phyloP scores from a whole-genome alignment of 2,113 vertebrate species.

The Dromas ardeola region DNA sequence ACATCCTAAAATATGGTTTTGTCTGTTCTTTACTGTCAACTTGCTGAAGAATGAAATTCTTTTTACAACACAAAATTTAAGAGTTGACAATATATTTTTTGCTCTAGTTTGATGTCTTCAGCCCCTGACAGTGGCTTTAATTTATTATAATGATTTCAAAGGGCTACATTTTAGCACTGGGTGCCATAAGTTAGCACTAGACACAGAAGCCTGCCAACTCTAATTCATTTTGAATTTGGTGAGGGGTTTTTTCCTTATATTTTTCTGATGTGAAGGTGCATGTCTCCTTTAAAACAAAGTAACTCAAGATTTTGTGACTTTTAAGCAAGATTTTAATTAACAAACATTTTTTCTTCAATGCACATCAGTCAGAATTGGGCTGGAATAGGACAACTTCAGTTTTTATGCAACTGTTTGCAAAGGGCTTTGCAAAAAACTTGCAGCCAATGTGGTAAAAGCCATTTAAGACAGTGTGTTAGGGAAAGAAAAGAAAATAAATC shows the following conservation, averaged over 20 bases:
- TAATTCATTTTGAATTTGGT: slow-evolving; percentile 38
- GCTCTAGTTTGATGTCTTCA: slow-evolving; percentile 20
- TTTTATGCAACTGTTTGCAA: not conserved
- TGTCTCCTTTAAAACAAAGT: slow-evolving; percentile 12
- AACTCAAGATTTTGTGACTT: not conserved
- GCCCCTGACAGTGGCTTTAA: slow-evolving; percentile 29
- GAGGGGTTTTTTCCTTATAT: not conserved
- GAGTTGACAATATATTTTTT: slow-evolving; percentile 12
- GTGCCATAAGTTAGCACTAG: not conserved
- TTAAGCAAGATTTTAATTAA: not conserved
- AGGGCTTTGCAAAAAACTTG: not conserved
- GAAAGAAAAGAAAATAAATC: not conserved
- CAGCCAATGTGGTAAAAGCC: not conserved
- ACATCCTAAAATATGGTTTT: slow-evolving; percentile 41
- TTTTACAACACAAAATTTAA: slow-evolving; percentile 33
- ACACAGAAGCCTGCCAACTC: not conserved
- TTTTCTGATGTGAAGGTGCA: slow-evolving; percentile 3
- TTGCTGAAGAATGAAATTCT: slow-evolving; percentile 36
- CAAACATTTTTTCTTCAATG: not conserved
- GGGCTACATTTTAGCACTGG: slow-evolving; percentile 33
- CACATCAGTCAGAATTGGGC: not conserved
- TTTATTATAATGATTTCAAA: slow-evolving; percentile 54
- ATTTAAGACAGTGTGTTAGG: not conserved
- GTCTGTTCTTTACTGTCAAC: slow-evolving; percentile 55
- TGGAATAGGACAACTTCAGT: not conserved